phyloP scores from a whole-genome alignment of 2,797 vertebrate species.

The Poecilia picta region DNA sequence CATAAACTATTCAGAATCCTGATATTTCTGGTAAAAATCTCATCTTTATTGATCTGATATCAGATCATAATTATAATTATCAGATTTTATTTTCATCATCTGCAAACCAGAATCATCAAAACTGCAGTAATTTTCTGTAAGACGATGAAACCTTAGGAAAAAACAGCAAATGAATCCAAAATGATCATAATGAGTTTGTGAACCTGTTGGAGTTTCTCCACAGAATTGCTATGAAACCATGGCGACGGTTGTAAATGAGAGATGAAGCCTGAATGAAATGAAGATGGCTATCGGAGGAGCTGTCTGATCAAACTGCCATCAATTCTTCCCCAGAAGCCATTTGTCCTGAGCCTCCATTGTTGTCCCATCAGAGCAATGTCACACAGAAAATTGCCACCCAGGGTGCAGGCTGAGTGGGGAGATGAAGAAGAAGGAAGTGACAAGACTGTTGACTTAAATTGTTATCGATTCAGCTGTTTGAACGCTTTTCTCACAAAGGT shows the following conservation, averaged over 20 bases:
- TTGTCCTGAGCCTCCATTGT: conserved; percentile 63
- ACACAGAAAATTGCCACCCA: conserved; percentile 69
- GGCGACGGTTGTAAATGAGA: neutral
- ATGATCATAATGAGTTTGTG: neutral
- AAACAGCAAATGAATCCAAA: neutral
- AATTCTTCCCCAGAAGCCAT: conserved; percentile 54
- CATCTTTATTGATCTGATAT: neutral
- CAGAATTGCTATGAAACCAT: neutral
- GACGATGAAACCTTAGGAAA: neutral
- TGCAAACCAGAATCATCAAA: neutral
- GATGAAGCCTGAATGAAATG: conserved; percentile 15
- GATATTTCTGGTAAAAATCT: neutral
- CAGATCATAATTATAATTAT: neutral
- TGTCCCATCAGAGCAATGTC: conserved; percentile 61
- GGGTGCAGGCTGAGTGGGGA: conserved; percentile 53
- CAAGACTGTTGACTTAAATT: conserved; percentile 73
- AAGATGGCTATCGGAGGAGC: conserved; percentile 50
- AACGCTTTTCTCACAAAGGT: conserved; percentile 65
- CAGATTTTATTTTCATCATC: neutral
- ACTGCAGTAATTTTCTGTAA: neutral
- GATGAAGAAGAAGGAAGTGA: conserved; percentile 71
- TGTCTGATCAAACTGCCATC: conserved; percentile 52
- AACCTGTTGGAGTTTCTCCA: neutral
- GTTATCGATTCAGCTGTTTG: conserved; percentile 75
- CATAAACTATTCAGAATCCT: neutral